A percentile compares a stretch with the other conserved stretches of the same genome.
These are phyloP conservation scores for Microplitis demolitor DNA, from an alignment of 1,140 invertebrate species.

Conservation along the genomic window DNA sequence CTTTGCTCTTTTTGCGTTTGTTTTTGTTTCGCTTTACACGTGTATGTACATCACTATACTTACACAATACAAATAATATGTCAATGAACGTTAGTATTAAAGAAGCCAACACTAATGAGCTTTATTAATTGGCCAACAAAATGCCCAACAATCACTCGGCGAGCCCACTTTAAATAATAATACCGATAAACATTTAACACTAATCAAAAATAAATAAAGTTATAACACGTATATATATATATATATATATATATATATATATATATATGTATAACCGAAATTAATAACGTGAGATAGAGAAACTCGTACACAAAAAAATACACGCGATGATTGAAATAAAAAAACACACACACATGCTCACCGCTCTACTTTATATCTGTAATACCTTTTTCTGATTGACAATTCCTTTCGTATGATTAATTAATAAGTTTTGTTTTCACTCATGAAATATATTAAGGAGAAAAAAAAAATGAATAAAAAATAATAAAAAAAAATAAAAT, in stretches of 20 bases:
- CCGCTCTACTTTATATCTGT: slow-evolving; percentile 43
- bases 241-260: background rate
- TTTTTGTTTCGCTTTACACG: slow-evolving; percentile 45
- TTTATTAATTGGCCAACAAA: background rate
- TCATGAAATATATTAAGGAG: slow-evolving; percentile 34
- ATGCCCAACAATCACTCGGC: background rate
- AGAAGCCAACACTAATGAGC: background rate
- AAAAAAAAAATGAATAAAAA: slow-evolving; percentile 42
- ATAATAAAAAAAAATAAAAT: too few relatives aligned
- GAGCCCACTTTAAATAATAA: background rate
- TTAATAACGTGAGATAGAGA: slow-evolving; percentile 7
- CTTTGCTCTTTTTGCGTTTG: slow-evolving; percentile 40
- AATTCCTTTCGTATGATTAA: slow-evolving; percentile 56
- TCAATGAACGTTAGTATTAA: slow-evolving; percentile 25
- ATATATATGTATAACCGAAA: background rate
- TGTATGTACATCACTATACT: slow-evolving; percentile 23
- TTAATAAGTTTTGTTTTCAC: slow-evolving; percentile 56
- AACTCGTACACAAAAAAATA: slow-evolving; percentile 15
- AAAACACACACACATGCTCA: slow-evolving; percentile 31
- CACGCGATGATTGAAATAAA: slow-evolving; percentile 28
- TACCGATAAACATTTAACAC: background rate
- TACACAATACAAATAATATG: slow-evolving; percentile 30
- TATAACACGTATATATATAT: background rate
- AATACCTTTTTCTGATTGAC: slow-evolving; percentile 50
- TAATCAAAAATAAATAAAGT: background rate